Evolutionary conservation across 2,888 invertebrate genomes (phyloP).

Genomic region (Coleophora deauratella): DNA sequence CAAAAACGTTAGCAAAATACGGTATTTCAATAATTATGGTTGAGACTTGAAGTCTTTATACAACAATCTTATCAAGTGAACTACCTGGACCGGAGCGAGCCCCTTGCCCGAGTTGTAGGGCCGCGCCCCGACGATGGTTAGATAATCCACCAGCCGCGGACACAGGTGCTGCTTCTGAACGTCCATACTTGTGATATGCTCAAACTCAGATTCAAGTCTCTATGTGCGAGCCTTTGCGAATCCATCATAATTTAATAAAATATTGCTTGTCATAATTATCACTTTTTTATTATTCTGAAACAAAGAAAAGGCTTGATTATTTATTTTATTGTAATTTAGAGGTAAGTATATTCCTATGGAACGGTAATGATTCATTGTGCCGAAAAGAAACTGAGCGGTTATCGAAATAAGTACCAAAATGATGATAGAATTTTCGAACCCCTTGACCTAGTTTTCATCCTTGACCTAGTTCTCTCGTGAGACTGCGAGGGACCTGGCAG

Average conservation of each 20-base stretch:
- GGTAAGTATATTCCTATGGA: background rate
- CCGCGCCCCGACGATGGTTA: slow-evolving; percentile 96
- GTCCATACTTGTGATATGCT: slow-evolving; percentile 56
- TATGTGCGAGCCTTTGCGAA: slow-evolving; percentile 33
- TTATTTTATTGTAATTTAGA: no score
- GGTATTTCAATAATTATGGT: no score
- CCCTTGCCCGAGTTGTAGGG: slow-evolving; percentile 78
- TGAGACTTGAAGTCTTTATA: no score
- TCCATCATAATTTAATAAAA: slow-evolving; percentile 52
- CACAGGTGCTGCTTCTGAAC: slow-evolving; percentile 86
- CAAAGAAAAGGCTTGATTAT: slow-evolving; percentile 15
- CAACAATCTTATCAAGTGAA: no score
- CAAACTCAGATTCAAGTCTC: slow-evolving; percentile 19
- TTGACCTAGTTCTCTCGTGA: slow-evolving; percentile 38
- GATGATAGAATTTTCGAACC: slow-evolving; percentile 7
- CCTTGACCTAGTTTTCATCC: slow-evolving; percentile 44
- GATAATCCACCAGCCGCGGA: slow-evolving; percentile 94
- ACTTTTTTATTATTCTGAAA: slow-evolving; percentile 38
- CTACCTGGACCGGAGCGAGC: slow-evolving; percentile 86
- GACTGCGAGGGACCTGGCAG: slow-evolving; percentile 1
- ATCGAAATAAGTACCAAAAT: background rate
- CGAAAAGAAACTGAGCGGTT: no score
- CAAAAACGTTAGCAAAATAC: no score
- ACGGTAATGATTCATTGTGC: no score
- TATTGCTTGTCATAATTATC: slow-evolving; percentile 71